phyloP scores from a whole-genome alignment of 2,888 invertebrate genomes.

The Geotrupes spiniger region DNA sequence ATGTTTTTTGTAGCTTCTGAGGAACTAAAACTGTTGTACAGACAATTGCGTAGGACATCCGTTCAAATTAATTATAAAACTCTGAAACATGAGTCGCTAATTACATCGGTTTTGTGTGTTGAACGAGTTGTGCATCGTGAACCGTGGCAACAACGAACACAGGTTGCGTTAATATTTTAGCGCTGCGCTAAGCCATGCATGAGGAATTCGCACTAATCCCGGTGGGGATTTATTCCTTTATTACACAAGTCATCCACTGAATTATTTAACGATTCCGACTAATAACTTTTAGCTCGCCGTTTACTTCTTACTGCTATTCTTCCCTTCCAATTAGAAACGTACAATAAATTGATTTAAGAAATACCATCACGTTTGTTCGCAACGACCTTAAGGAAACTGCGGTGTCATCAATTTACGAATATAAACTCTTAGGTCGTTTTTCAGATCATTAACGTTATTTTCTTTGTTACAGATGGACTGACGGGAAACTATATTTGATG shows the following conservation, averaged over 20 bases:
- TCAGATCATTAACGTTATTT: constrained; percentile 2
- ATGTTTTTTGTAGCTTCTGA: no score
- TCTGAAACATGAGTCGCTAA: neutral
- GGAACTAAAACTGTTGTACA: no score
- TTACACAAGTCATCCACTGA: constrained; percentile 4
- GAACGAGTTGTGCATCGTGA: constrained; percentile 5
- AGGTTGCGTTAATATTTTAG: constrained; percentile 13
- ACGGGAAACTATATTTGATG: constrained; percentile 5
- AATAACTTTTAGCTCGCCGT: constrained; percentile 2
- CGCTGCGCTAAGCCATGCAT: constrained; percentile 17
- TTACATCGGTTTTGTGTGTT: neutral
- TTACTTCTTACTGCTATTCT: neutral
- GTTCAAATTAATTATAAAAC: neutral
- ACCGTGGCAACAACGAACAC: constrained; percentile 6
- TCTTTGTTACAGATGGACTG: constrained; percentile 32
- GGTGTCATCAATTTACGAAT: no score
- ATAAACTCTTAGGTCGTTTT: no score
- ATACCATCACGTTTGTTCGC: no score
- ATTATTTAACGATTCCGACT: constrained; percentile 4
- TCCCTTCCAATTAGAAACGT: neutral
- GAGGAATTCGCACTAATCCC: constrained; percentile 17
- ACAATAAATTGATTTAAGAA: no score
- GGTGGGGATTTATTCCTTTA: constrained; percentile 12
- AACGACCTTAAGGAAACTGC: no score
- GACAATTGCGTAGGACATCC: no score